A percentile compares a stretch with the other conserved stretches of the same genome.
Conservation (phyloP, 2,113 vertebrate genomes). For the Pongo abelii region DNA sequence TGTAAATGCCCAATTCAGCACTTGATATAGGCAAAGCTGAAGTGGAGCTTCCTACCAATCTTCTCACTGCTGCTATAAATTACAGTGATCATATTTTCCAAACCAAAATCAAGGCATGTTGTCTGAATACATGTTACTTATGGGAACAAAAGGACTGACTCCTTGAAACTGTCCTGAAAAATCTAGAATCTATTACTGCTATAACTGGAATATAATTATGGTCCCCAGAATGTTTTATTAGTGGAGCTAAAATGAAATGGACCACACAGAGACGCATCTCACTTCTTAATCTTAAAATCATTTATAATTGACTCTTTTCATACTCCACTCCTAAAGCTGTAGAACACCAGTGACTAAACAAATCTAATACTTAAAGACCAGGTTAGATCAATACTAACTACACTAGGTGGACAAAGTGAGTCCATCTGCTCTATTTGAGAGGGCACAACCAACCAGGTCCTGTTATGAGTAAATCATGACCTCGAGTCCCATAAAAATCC, state of each 20-base stretch:
- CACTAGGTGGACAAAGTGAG: neutral
- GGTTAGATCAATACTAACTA: neutral
- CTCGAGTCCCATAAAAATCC: conserved; percentile 7
- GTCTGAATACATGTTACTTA: conserved; percentile 8
- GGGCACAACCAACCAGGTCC: neutral
- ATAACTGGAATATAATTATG: conserved; percentile 46
- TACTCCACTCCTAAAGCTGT: neutral
- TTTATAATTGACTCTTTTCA: conserved; percentile 41
- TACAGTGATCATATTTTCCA: conserved; percentile 37
- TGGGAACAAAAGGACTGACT: conserved; percentile 7
- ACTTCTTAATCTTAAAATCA: conserved; percentile 46
- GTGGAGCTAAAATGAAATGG: conserved; percentile 28
- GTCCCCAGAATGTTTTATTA: conserved; percentile 41
- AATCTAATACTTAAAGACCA: conserved; percentile 29
- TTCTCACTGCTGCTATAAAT: conserved; percentile 44
- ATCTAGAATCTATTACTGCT: conserved; percentile 26
- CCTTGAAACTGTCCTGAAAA: conserved; percentile 48
- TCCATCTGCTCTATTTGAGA: conserved; percentile 8
- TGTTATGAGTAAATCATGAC: neutral
- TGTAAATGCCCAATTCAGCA: conserved; percentile 23
- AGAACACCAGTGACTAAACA: conserved; percentile 37
- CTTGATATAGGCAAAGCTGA: neutral
- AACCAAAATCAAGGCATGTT: conserved; percentile 54
- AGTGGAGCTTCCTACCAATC: neutral
- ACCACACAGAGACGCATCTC: conserved; percentile 28